phyloP scores from a whole-genome alignment of 2,888 invertebrate genomes.

The Parascotia fuliginaria region DNA sequence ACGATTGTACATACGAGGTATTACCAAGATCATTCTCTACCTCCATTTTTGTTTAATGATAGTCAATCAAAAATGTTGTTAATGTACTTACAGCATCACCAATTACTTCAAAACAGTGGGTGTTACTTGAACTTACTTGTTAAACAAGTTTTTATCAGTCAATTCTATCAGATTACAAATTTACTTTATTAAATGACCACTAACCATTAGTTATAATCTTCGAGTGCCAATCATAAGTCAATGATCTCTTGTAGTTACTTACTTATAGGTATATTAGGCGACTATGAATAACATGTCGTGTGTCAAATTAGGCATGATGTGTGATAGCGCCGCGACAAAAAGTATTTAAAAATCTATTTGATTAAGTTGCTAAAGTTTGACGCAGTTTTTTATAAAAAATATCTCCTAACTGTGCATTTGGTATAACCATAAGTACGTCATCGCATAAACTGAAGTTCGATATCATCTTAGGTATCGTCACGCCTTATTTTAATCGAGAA shows the following conservation, averaged over 20 bases:
- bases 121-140: constrained; percentile 35
- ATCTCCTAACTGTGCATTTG: too few relatives aligned
- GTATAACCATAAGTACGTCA: too few relatives aligned
- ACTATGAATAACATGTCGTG: constrained; percentile 33
- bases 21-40: too few relatives aligned
- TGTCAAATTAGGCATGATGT: constrained; percentile 41
- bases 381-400: not conserved
- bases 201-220: constrained; percentile 53
- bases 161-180: constrained; percentile 49
- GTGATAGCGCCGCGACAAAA: constrained; percentile 33
- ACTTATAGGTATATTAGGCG: constrained; percentile 21
- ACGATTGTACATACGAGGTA: too few relatives aligned
- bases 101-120: constrained; percentile 38
- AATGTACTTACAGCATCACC: not conserved
- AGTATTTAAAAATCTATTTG: constrained; percentile 19
- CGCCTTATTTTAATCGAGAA: too few relatives aligned
- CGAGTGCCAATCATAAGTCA: constrained; percentile 60
- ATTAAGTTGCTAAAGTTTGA: not conserved
- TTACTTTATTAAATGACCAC: constrained; percentile 59
- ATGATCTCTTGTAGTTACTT: constrained; percentile 49
- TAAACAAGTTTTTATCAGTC: constrained; percentile 39
- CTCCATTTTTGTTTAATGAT: not conserved
- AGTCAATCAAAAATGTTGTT: not conserved
- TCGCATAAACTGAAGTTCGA: too few relatives aligned
- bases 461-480: too few relatives aligned